Evolutionary conservation across 2,113 vertebrate species (phyloP), one percentile per base, ranked within the genome.

Genomic region (Electrona antarctica): DNA sequence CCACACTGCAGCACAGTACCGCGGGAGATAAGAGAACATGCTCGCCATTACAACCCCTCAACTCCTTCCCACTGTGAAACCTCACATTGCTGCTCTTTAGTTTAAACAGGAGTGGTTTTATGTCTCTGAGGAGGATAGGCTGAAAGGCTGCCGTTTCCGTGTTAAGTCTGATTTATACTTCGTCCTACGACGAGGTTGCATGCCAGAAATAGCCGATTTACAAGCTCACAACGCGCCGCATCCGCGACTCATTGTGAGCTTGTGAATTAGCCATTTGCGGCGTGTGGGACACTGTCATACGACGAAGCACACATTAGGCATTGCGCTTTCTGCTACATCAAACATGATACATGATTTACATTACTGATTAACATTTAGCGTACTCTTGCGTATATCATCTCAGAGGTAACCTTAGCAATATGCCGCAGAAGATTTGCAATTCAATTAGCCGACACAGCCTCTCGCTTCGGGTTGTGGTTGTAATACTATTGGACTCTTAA

Each of bases 11-110:
- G 33, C 33, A 41, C 3, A 41, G 78, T 65, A 76, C 87, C 86
- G 83, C 76, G 70, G 84, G 89, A 81, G 84, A 89, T 84, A 90
- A 79, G 54, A 56, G 54, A 82, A 83, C 81, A 48, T 57, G 60
- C 61, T 71, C 69, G 47, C 78, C 68, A 8, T 68, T 81, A 82
- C 82, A 83, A 85, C 74, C 83, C 81, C 60, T 69, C 77, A 71
- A 78, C 76, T 58, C 63, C 71, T 78, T 84, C 79, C 72, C 58
- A 60, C 84, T 78, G 86, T 85, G 86, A 90, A 56, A 82, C 85
- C 76, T 84, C 74, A 79, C 78, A 71, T 64, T 45, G 84, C 65
- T 63, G 71, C 74, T 74, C 69, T 77, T 70, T 78, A 69, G 21
- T 21, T 21, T 21, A 21, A 21, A 78, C 84, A 76, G 82, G 74